phyloP scores from a whole-genome alignment of 2,113 vertebrate genomes.

The Anarhynchus alexandrinus region DNA sequence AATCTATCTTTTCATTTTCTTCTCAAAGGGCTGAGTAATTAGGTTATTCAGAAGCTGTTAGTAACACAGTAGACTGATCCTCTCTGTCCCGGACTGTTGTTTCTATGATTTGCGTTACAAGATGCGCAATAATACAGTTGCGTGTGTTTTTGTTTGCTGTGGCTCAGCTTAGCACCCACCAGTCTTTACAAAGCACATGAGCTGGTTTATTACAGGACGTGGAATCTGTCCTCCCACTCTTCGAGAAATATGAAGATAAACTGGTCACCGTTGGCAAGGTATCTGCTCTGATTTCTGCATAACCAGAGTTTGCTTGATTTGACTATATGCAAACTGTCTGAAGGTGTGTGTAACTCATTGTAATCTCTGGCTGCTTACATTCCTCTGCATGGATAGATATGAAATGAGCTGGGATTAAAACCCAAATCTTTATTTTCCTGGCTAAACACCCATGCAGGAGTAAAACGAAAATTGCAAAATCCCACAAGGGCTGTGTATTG shows the following conservation, averaged over 20 bases:
- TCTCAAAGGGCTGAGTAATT: neutral
- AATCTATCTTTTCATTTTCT: neutral
- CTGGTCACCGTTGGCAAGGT: slow-evolving; percentile 59
- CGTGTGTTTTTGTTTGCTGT: neutral
- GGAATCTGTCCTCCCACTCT: slow-evolving; percentile 45
- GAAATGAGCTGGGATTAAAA: neutral
- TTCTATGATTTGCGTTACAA: neutral
- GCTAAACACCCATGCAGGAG: neutral
- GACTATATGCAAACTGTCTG: neutral
- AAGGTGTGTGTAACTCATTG: neutral
- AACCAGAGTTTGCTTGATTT: neutral
- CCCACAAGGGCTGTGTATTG: neutral
- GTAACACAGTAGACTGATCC: neutral
- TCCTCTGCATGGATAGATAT: neutral
- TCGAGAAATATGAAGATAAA: slow-evolving; percentile 54
- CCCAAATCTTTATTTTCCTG: neutral
- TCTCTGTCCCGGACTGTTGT: neutral
- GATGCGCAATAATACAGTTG: neutral
- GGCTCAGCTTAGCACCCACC: neutral
- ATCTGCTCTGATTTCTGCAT: neutral
- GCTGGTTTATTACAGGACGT: slow-evolving; percentile 52
- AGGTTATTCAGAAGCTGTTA: neutral
- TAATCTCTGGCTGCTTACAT: neutral
- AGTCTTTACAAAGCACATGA: neutral
- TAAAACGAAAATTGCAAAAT: neutral